phyloP scores from a whole-genome alignment of 2,888 invertebrate species.

The Meliscaeva auricollis region DNA sequence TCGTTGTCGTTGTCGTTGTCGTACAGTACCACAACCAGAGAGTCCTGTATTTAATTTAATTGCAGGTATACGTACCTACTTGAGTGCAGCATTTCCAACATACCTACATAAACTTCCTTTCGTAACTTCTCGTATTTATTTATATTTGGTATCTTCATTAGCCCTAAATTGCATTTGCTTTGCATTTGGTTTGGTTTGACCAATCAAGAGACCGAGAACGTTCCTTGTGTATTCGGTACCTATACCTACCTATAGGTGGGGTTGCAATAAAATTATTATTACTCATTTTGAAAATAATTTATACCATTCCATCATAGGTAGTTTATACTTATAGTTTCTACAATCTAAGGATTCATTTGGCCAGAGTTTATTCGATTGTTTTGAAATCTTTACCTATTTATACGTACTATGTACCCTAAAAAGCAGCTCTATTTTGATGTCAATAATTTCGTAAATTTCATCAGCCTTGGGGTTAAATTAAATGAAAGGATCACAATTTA shows the following conservation, averaged over 20 bases:
- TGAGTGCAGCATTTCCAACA: slow-evolving; percentile 32
- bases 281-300: slow-evolving; percentile 29
- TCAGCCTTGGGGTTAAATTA: slow-evolving; percentile 15
- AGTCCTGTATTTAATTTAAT: slow-evolving; percentile 31
- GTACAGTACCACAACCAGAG: not conserved
- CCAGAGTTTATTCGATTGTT: slow-evolving; percentile 26
- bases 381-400: not conserved
- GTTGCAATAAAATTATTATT: slow-evolving; percentile 33
- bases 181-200: slow-evolving; percentile 30
- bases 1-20: no score
- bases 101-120: not conserved
- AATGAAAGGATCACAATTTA: no score
- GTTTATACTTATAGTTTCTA: not conserved
- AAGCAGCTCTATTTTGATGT: slow-evolving; percentile 43
- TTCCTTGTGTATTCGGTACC: not conserved
- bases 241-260: not conserved
- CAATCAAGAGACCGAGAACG: slow-evolving; percentile 14
- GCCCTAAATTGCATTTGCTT: slow-evolving; percentile 27
- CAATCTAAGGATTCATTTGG: slow-evolving; percentile 21
- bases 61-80: slow-evolving; percentile 24
- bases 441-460: slow-evolving; percentile 32
- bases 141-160: slow-evolving; percentile 30
- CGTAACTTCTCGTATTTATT: not conserved
- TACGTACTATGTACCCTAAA: not conserved
- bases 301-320: slow-evolving; percentile 12